Base-by-base conservation (phyloP, 2,797 vertebrate genomes). In the Platyrinchus mystaceus region DNA sequence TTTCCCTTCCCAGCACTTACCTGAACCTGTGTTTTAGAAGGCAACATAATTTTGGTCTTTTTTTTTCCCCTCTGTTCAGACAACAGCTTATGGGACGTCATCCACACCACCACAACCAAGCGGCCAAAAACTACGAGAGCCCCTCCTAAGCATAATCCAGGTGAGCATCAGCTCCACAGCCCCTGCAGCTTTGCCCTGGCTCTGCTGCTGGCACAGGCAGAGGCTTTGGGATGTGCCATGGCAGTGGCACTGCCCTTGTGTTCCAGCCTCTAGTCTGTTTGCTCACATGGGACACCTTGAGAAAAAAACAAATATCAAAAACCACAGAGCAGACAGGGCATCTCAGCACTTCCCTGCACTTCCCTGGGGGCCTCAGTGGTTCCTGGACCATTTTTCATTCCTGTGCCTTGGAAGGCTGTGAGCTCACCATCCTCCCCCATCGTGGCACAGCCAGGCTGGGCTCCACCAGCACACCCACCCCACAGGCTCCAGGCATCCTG, bases 81-180 rank as follows among this genome's bases (percentile, higher is more conserved):
- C 71, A 89, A 2, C 2, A 34, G 60, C 62, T 37, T 92, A 70
- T 95, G 96, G 97, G 91, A 97, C n/a, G 89, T 70, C 34, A 58
- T 96, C 63, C 96, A 12, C 32, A 97, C 92, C 68, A 97, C 97
- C 83, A 97, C 96, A 2, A 98, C 98, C 82, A 99, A 97, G 92
- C 97, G 96, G 43, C 98, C 98, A 4, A 97, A 88, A 95, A 94
- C 95, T 10, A 98, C 98, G 5, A 97, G 90, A 90, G 59, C 96
- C 3, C 97, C 98, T 23, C 97, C 89, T 69, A 97, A 94, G 86
- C 95, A 28, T 86, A 96, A 97, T 32, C 78, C 97, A 95, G 98
- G 98, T 99, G 94, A 97, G 97, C 46, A 1, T 4, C 8, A 46
- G 36, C 46, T 36, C 41, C 46, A 28, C 50, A 23, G 28, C 43